Evolutionary conservation across 2,888 invertebrate genomes (phyloP).

Genomic region (Drosophila nigritarsus): DNA sequence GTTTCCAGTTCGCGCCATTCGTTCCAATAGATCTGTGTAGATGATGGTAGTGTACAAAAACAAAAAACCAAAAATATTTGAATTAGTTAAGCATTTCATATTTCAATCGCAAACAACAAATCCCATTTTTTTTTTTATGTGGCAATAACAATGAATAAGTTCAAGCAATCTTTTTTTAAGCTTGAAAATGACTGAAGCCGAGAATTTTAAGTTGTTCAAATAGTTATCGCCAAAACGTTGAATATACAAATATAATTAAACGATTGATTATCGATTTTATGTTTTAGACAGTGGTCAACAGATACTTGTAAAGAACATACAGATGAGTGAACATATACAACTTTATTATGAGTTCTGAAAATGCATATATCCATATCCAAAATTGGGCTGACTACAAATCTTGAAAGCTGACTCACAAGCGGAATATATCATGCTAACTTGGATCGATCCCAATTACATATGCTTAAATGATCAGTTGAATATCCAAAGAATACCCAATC

Average conservation of each 20-base stretch:
- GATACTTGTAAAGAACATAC: not conserved
- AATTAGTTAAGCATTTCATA: slow-evolving; percentile 1
- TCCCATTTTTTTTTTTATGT: not conserved
- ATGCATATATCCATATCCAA: not conserved
- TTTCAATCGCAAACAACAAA: not conserved
- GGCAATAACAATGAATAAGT: slow-evolving; percentile 23
- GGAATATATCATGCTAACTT: not conserved
- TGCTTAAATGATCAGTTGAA: not conserved
- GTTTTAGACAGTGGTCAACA: not conserved
- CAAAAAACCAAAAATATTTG: not conserved
- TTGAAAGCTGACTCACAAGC: not conserved
- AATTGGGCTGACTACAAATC: not conserved
- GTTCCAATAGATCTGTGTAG: slow-evolving; percentile 86
- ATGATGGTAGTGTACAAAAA: not conserved
- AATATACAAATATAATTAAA: not conserved
- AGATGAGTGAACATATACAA: not conserved
- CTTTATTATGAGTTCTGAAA: not conserved
- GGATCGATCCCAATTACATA: not conserved
- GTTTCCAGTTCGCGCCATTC: slow-evolving; percentile 85
- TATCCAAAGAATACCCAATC: not conserved
- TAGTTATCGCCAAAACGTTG: not conserved
- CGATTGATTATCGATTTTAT: not conserved
- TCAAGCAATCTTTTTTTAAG: not conserved
- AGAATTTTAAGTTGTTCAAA: not conserved
- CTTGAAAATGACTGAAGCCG: not conserved